Conservation (phyloP, 30 jellyfish, hydroid and myxozoan species). For the Hydractinia echinata region DNA sequence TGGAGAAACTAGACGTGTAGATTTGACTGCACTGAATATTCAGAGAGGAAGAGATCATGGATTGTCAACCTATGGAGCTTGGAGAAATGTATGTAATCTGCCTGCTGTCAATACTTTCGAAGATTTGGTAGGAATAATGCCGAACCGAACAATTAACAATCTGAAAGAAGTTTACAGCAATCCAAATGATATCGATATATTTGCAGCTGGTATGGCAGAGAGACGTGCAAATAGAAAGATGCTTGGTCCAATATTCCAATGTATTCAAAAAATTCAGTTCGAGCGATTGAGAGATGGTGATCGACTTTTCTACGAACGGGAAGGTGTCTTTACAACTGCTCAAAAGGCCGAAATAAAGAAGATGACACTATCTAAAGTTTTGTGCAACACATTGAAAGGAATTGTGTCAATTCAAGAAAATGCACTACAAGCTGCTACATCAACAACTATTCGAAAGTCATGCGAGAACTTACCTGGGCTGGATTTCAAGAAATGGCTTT, state of each 20-base stretch:
- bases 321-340: background rate
- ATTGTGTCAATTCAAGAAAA: too few species aligned
- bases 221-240: background rate
- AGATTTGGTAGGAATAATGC: background rate
- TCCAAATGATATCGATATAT: background rate
- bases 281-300: constrained; percentile 12
- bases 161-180: too few species aligned
- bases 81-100: background rate
- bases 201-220: background rate
- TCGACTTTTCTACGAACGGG: background rate
- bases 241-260: background rate
- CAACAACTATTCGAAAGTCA: too few species aligned
- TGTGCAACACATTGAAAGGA: too few species aligned
- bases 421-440: too few species aligned
- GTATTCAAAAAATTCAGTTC: background rate
- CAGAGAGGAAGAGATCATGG: too few species aligned
- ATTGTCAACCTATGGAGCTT: background rate
- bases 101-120: background rate
- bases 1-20: too few species aligned
- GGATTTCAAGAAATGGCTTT: too few species aligned
- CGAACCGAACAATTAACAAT: too few species aligned
- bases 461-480: too few species aligned
- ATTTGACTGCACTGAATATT: too few species aligned
- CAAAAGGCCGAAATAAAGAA: background rate
- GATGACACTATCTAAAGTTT: background rate